phyloP scores from a whole-genome alignment of 2,888 invertebrate genomes.

The Enchytraeus crypticus region DNA sequence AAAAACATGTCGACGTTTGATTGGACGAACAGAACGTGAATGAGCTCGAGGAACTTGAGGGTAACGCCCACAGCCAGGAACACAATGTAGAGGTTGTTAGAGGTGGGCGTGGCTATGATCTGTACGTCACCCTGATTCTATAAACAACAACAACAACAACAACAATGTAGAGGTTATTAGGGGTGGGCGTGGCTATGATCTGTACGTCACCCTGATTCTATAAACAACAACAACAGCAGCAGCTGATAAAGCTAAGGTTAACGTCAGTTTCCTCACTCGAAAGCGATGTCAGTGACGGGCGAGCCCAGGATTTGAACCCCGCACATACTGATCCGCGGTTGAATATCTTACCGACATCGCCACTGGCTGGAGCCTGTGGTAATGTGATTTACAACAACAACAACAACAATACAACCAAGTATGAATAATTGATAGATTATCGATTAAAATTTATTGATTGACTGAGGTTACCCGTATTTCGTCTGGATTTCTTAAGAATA shows the following conservation, averaged over 20 bases:
- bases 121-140: slow-evolving; percentile 57
- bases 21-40: slow-evolving; percentile 56
- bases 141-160: no score
- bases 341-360: no score
- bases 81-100: slow-evolving; percentile 54
- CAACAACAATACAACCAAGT: neutral
- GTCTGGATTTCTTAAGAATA: no score
- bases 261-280: no score
- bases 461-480: no score
- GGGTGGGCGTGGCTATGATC: neutral
- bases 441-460: neutral
- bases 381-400: neutral
- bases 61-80: slow-evolving; percentile 57
- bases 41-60: slow-evolving; percentile 59
- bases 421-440: neutral
- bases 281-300: no score
- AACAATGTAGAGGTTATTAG: neutral
- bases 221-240: neutral
- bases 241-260: no score
- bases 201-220: neutral
- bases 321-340: no score
- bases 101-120: slow-evolving; percentile 53
- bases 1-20: slow-evolving; percentile 64
- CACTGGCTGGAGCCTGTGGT: no score
- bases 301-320: no score